Base-by-base conservation (phyloP, 2,113 vertebrate species). In the Marcusenius ussheri region DNA sequence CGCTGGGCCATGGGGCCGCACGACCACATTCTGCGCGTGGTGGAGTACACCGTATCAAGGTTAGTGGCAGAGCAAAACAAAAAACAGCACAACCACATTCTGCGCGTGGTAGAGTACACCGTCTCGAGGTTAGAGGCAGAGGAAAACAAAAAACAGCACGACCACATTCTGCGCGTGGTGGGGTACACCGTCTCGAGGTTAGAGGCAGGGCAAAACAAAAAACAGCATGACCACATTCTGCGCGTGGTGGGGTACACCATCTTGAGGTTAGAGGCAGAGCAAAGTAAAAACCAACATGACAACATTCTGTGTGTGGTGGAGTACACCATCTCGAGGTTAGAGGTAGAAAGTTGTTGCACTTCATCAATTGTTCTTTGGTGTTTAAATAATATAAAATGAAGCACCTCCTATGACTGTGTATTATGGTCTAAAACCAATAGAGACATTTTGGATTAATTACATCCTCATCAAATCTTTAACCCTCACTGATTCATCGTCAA, bases 1-100 rank as follows among this genome's bases (percentile, higher is more conserved):
- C 97, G 98, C 92, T 99, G 98, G 98, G 97, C 98, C 90, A 98
- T 97, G n/a, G 98, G 98, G 94, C 98, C 98, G 92, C 98, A 99
- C 91, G 98, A 99, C 95, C 98, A 99, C 96, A 7, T 58, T 58
- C 56, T 21, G 24, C 10, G 13, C 10, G 13, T 58, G 56, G 21
- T 58, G 21, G 98, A 99, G 93, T 99, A 99, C 96, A 99, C 98
- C 90, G 97, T 99, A 90, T 99, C 98, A 93, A 99, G 98, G 97
- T 98, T 31, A 42, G 58, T 9, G 21, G 21, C 56, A 6, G 56
- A 24, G 56, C 1, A 6, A 13, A 24, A 62, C 58, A n/a, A 6
- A 56, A 21, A 19, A 21, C 53, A 1, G 17, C 51, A 53, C 17
- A 1, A 56, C 51, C 51, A 19, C 51, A 5, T 56, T 53, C 51